Evolutionary conservation across 2,113 vertebrate species (phyloP).

Genomic region (Megalops atlanticus): DNA sequence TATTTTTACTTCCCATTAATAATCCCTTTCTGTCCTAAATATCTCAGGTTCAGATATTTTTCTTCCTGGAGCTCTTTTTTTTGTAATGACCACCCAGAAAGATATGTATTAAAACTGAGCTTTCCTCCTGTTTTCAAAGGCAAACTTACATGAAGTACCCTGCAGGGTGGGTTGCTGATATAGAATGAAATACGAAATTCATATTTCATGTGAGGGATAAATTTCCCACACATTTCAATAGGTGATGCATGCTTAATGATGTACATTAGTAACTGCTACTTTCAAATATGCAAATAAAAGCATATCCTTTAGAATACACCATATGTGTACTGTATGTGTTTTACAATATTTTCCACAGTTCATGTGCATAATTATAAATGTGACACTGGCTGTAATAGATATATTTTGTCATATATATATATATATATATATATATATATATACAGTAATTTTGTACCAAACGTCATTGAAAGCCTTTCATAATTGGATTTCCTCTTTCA

Average conservation of each 20-base stretch:
- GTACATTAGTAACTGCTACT: too few species aligned
- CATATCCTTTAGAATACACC: too few species aligned
- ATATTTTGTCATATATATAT: too few species aligned
- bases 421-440: too few species aligned
- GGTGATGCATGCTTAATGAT: too few species aligned
- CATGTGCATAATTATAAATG: too few species aligned
- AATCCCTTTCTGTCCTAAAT: slow-evolving; percentile 66
- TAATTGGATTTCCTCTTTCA: neutral
- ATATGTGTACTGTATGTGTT: too few species aligned
- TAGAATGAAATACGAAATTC: neutral
- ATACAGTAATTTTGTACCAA: too few species aligned
- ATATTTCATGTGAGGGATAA: neutral
- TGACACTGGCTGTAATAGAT: too few species aligned
- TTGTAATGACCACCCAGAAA: slow-evolving; percentile 36
- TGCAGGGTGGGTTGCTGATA: neutral
- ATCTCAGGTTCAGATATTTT: slow-evolving; percentile 43
- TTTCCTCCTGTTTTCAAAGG: slow-evolving; percentile 8
- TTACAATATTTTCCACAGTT: too few species aligned
- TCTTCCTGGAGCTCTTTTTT: slow-evolving; percentile 48
- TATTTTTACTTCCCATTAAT: slow-evolving; percentile 70
- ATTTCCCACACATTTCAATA: neutral
- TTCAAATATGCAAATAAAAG: too few species aligned
- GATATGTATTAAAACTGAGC: slow-evolving; percentile 5
- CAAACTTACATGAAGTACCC: slow-evolving; percentile 24
- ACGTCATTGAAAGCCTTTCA: too few species aligned